Evolutionary conservation across 2,888 invertebrate species (phyloP).

Genomic region (Galerucella pusilla): DNA sequence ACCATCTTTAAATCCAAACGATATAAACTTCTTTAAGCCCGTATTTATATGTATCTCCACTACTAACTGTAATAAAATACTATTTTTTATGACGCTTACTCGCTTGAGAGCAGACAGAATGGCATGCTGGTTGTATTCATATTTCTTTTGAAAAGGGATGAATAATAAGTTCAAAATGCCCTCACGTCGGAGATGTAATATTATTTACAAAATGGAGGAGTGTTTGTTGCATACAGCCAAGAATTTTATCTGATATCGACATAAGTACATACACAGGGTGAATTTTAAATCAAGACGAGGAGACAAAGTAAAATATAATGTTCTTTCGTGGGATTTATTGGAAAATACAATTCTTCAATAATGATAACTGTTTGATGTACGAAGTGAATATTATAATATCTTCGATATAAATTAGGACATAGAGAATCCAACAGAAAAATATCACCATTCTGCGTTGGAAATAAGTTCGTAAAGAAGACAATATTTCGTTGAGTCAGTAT

Average conservation of each 20-base stretch:
- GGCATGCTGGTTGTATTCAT: constrained; percentile 46
- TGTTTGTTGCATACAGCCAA: constrained; percentile 44
- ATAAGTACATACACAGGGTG: constrained; percentile 30
- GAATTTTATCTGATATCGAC: constrained; percentile 47
- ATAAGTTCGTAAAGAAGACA: no score
- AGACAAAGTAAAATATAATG: background rate
- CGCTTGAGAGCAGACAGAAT: constrained; percentile 42
- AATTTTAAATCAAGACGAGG: constrained; percentile 1
- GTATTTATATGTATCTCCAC: constrained; percentile 27
- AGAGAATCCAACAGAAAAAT: no score
- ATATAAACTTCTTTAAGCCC: constrained; percentile 13
- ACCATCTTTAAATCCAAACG: constrained; percentile 5
- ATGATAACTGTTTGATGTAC: no score
- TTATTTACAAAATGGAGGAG: constrained; percentile 53
- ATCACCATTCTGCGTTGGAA: no score
- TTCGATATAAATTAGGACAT: no score
- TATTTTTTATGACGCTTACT: constrained; percentile 42
- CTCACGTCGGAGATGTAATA: constrained; percentile 53
- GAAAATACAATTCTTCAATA: background rate
- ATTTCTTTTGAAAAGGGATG: constrained; percentile 52
- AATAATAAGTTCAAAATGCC: constrained; percentile 53
- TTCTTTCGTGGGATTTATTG: no score
- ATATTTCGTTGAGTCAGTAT: no score
- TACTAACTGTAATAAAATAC: constrained; percentile 31
- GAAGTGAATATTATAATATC: no score